Evolutionary conservation across 1,140 invertebrate genomes (phyloP), one percentile per base, ranked within the genome.

Genomic region (Cyclina sinensis): DNA sequence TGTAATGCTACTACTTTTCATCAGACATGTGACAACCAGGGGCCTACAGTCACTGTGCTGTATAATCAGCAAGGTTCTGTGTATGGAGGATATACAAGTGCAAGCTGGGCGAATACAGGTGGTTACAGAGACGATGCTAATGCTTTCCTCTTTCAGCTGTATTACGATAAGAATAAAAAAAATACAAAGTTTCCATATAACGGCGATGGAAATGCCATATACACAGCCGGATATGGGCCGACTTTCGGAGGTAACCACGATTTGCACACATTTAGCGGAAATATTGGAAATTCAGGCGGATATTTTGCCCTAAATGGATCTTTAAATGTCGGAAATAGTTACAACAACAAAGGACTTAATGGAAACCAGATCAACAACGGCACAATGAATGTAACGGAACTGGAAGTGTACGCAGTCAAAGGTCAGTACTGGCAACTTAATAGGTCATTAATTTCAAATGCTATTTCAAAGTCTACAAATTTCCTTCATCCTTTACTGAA

Each of bases 31-130:
- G 78, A 91, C 59, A 88, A 86, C 65, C 48, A 91, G 48, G 90
- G 90, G 0, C 90, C 90, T 14, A 92, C 91, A 43, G 85, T 92
- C 21, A 91, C 90, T 46, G 84, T 90, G 21, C 35, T 87, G 51
- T 89, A 88, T 68, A 90, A 90, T 65, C 74, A 68, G 5, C 46
- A 73, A 57, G 85, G 82, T 0, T 86, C 80, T 70, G 65, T 91
- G n/a, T 92, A 86, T 84, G 91, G 91, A n/a, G 91, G 91, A 3
- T 92, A 91, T 57, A 90, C 90, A 5, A 43, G 46, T 21, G 16
- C 70, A 32, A 46, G 24, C 24, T 92, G 91, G 91, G 32, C 4
- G 16, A 5, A 9, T 27, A 62, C 24, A 62, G 57, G 24, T 11
- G 57, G 14, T 7, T 62, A 62, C 57, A 11, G 0, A 9, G 24